A percentile compares a stretch with the other conserved stretches of the same genome.
Conservation (phyloP, 2,797 vertebrate species). For the Cossypha polioptera region DNA sequence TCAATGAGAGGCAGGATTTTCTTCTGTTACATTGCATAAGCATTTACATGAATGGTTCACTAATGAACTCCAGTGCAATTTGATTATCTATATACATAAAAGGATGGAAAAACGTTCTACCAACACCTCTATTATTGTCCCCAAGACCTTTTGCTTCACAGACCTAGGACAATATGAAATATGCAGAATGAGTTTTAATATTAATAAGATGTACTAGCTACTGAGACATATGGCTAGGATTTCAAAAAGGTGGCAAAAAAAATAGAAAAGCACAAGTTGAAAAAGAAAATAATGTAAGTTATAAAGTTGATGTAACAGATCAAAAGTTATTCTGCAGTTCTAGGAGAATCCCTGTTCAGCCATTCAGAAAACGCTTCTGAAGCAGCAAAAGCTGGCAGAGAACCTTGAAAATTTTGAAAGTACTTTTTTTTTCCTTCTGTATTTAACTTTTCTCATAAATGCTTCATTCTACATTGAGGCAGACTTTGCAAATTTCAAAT, state of each 20-base stretch:
- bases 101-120: background rate
- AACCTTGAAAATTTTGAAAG: background rate
- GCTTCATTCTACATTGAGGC: background rate
- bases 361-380: background rate
- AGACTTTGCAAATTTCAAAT: background rate
- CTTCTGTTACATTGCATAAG: background rate
- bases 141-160: background rate
- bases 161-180: background rate
- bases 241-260: background rate
- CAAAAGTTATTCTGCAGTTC: background rate
- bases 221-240: background rate
- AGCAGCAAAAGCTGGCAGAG: background rate
- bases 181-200: background rate
- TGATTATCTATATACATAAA: background rate
- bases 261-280: background rate
- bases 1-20: background rate
- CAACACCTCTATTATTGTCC: background rate
- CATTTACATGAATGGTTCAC: background rate
- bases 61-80: background rate
- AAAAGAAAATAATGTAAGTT: background rate
- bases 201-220: background rate
- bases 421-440: background rate
- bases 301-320: background rate
- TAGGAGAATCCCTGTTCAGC: background rate
- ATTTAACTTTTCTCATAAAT: background rate